Evolutionary conservation across 2,797 vertebrate genomes (phyloP).

Genomic region (Urophycis tenuis): DNA sequence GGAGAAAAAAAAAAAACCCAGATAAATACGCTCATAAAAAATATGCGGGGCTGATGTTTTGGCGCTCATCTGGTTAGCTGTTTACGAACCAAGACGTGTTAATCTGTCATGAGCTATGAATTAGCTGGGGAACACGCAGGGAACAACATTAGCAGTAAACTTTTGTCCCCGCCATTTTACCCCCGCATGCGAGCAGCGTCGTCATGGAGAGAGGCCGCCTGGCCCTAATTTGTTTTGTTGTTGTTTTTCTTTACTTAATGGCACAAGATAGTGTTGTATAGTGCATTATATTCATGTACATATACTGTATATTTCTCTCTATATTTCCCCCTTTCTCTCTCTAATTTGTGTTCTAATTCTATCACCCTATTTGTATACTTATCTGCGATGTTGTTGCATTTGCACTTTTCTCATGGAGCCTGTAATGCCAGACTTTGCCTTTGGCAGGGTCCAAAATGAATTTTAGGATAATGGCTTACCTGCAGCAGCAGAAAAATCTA

Average conservation of each 20-base stretch:
- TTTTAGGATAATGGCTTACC: neutral
- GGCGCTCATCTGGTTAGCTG: slow-evolving; percentile 35
- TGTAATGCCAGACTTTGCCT: neutral
- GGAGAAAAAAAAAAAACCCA: slow-evolving; percentile 15
- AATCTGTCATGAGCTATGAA: slow-evolving; percentile 39
- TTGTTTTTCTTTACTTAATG: neutral
- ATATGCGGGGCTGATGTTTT: slow-evolving; percentile 20
- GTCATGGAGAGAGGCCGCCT: slow-evolving; percentile 9
- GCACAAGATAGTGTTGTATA: neutral
- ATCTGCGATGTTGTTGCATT: no score
- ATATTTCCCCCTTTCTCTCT: neutral
- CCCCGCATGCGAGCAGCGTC: slow-evolving; percentile 17
- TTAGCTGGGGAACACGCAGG: slow-evolving; percentile 26
- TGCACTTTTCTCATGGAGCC: neutral
- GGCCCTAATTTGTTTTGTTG: neutral
- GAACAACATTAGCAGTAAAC: slow-evolving; percentile 34
- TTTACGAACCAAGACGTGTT: slow-evolving; percentile 45
- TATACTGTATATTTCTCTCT: neutral
- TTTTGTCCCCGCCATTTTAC: slow-evolving; percentile 17
- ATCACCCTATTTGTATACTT: neutral
- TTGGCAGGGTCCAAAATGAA: neutral
- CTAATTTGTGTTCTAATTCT: neutral
- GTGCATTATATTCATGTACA: neutral
- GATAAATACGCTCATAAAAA: slow-evolving; percentile 53
- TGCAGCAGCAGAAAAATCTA: neutral